Base-by-base conservation (phyloP, 2,888 invertebrate genomes). In the Trissonchulus sp. region DNA sequence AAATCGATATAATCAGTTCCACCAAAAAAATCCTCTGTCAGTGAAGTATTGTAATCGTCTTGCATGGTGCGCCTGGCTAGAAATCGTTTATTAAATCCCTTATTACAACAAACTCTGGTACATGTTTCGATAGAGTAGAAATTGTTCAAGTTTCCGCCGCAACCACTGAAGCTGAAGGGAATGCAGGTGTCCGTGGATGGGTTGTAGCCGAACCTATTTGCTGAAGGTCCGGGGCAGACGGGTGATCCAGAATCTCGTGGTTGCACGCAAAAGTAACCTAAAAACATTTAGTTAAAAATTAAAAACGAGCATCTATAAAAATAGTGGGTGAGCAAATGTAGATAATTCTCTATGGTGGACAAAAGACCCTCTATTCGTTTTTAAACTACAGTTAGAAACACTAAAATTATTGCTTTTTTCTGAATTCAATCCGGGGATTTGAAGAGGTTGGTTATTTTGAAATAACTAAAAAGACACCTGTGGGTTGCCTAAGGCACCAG, bases 31-130 rank as follows among this genome's bases (percentile, higher is more conserved):
- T 48, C 48, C 48, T 48, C 48, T 23, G 23, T 23, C 8, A 48
- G 23, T 8, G 48, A 15, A 48, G 8, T 48, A 48, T 48, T 48
- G 23, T 8, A 8, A 48, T 48, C 48, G 23, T 48, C 48, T 48
- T 48, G 48, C 48, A 48, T 48, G 23, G 48, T 48, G 8, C 48
- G 8, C 8, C 48, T 48, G 48, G 48, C 48, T 48, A 48, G 48
- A 48, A 48, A 48, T 48, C 48, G 48, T 18, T 38, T n/a, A 38
- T 73, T 73, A 76, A 77, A 78, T 68, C 78, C 78, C 62, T 78
- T 77, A 74, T 78, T 76, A 74, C 77, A 77, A 76, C 78, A 78
- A 38, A 78, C 71, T 60, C 73, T 63, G 2, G 77, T 78, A 72
- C 78, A 78, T 2, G n/a, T 30, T 36, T 72, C 75, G 34, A 75